Conservation (phyloP, 2,797 vertebrate genomes). For the Picus viridis region DNA sequence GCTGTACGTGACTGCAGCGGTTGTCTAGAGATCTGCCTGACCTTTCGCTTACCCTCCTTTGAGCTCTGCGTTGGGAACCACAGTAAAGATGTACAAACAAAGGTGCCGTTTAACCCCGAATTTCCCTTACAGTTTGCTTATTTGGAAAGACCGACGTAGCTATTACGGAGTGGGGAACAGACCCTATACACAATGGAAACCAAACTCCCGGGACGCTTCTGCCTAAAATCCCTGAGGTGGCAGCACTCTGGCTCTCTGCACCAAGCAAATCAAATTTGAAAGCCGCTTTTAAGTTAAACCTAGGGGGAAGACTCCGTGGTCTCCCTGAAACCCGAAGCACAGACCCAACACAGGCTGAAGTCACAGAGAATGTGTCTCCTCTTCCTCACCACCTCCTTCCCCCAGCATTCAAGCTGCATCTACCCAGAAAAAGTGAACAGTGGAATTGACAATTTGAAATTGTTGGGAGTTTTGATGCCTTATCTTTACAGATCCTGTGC, state of each 20-base stretch:
- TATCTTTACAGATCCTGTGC: not conserved
- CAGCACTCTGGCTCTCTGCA: not conserved
- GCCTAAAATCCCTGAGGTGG: no score
- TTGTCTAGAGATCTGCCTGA: accelerated
- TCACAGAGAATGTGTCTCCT: no score
- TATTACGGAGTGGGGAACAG: no score
- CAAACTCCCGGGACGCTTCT: no score
- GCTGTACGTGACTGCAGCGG: accelerated
- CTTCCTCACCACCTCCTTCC: not conserved
- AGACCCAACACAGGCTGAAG: not conserved
- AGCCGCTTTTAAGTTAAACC: not conserved
- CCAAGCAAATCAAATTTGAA: not conserved
- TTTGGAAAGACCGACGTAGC: no score
- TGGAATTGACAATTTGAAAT: not conserved
- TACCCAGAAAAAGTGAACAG: not conserved
- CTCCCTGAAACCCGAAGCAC: not conserved
- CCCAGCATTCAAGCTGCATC: not conserved
- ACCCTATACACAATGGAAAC: no score
- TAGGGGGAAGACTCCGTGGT: accelerated
- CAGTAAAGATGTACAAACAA: accelerated
- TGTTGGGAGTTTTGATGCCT: not conserved
- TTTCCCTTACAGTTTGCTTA: no score
- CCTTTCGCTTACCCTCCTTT: no score
- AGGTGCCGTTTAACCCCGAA: no score
- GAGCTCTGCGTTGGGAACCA: accelerated